Evolutionary conservation across 2,797 vertebrate genomes (phyloP).

Genomic region (Tamandua tetradactyla): DNA sequence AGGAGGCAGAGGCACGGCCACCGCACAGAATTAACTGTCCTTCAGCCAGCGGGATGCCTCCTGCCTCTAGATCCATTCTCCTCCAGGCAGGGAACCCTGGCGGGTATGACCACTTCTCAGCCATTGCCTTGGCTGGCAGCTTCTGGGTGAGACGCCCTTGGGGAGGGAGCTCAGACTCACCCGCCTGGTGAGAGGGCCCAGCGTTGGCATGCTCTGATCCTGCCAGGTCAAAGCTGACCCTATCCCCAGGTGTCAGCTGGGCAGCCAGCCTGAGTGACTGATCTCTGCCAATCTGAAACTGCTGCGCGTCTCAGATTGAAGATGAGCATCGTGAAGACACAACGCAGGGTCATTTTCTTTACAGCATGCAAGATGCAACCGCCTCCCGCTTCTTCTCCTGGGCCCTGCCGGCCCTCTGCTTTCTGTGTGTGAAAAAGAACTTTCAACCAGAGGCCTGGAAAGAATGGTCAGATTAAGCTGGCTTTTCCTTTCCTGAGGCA

Average conservation of each 20-base stretch:
- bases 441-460: background rate
- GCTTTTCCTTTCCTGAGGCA: background rate
- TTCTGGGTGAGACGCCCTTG: background rate
- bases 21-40: background rate
- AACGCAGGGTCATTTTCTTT: background rate
- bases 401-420: background rate
- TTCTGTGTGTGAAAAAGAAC: background rate
- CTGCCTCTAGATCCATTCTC: background rate
- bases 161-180: background rate
- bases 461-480: background rate
- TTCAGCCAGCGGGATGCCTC: background rate
- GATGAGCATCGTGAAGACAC: background rate
- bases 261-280: background rate
- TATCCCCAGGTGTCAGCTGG: background rate
- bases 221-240: background rate
- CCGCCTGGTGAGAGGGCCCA: background rate
- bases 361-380: background rate
- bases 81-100: background rate
- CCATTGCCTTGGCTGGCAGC: background rate
- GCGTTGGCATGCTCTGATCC: background rate
- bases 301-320: background rate
- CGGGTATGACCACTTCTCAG: background rate
- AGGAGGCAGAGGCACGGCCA: background rate
- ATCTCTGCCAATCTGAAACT: background rate
- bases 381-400: background rate